Evolutionary conservation across 2,797 vertebrate species (phyloP), one percentile per base, ranked within the genome.

Genomic region (Selene dorsalis): DNA sequence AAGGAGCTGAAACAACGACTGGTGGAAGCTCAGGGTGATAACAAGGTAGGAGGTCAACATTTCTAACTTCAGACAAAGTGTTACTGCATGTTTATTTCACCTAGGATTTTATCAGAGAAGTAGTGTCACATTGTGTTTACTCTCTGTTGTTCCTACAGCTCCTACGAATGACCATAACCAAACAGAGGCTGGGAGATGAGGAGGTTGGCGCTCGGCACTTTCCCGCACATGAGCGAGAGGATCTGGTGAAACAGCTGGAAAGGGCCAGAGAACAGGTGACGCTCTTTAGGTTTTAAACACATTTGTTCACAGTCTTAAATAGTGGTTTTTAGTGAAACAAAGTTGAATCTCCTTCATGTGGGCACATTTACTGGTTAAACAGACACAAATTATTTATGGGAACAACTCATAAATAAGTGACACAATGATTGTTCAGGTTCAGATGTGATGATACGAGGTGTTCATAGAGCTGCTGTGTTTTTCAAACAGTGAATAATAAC

Each of bases 81-180:
- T 58, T 11, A 30, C 35, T 26, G 1, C 13, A 8, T 24, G 45
- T 32, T 17, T 41, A 7, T 72, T 52, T 59, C 0, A 30, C 1
- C 38, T 2, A 13, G 12, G 7, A 45, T 67, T 4, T 61, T 3
- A 28, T 48, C 6, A 10, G 45, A 7, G 4, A 13, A 13, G 12
- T 1, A 18, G 45, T 2, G 5, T 47, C 45, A 47, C 4, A 2
- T 17, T 20, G 45, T 47, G 6, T 35, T 35, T 35, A 35, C 32
- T 35, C 32, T 35, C 32, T 35, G 32, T 35, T 24, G 52, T 67
- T 59, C 13, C 53, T 12, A 2, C 91, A 99, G 98, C 96, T 99
- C 68, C 93, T 99, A 48, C 94, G 98, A 87, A 99, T 98, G 97
- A 99, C 98, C 20, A 99, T 99, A 83, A 97, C 98, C 67, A 98